Conservation (phyloP, 2,797 vertebrate species). For the Hipposideros larvatus region DNA sequence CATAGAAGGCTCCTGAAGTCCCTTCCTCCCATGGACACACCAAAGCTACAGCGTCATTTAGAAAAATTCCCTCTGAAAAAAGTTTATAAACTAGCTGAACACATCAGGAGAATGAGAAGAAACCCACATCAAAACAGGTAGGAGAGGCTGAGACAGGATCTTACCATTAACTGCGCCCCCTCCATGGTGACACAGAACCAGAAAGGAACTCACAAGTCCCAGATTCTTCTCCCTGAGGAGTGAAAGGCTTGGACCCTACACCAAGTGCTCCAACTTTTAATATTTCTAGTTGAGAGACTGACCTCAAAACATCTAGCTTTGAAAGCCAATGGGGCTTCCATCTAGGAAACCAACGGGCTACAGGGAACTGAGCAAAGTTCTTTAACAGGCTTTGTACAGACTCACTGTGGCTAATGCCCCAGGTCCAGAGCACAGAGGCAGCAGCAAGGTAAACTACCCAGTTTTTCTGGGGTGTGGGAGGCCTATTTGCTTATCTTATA, state of each 20-base stretch:
- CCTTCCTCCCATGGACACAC: not conserved
- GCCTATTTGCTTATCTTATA: not conserved
- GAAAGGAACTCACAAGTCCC: not conserved
- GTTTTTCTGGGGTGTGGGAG: not conserved
- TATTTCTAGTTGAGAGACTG: not conserved
- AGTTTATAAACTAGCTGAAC: not conserved
- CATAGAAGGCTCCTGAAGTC: not conserved
- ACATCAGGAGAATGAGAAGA: not conserved
- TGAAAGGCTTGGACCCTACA: not conserved
- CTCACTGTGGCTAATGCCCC: not conserved
- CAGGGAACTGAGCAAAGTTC: not conserved
- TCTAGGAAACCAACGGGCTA: not conserved
- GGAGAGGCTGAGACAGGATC: not conserved
- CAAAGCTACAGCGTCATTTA: not conserved
- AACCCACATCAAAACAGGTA: not conserved
- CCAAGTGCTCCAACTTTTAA: not conserved
- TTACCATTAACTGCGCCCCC: not conserved
- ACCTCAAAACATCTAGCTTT: not conserved
- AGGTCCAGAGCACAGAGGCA: not conserved
- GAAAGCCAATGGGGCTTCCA: not conserved
- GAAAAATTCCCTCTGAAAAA: not conserved
- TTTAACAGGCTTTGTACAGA: not conserved
- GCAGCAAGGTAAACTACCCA: not conserved
- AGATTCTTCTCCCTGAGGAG: not conserved
- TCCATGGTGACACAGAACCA: not conserved